Evolutionary conservation across 2,888 invertebrate species (phyloP).

Genomic region (Synanthedon formicaeformis): DNA sequence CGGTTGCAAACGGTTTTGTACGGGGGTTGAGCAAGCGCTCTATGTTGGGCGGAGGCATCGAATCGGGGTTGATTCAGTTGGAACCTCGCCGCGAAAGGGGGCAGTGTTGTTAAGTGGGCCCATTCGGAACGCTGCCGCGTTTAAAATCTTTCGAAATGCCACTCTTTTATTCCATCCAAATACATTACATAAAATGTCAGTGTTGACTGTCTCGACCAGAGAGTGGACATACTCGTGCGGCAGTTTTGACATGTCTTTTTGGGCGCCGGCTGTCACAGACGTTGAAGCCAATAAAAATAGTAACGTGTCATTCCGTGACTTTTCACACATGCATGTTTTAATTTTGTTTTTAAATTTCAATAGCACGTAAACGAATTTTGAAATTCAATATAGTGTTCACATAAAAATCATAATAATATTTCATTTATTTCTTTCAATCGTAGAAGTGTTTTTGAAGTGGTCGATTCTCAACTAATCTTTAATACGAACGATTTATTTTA

Average conservation of each 20-base stretch:
- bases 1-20: slow-evolving; percentile 21
- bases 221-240: neutral
- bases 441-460: slow-evolving; percentile 21
- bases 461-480: slow-evolving; percentile 23
- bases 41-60: slow-evolving; percentile 68
- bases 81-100: slow-evolving; percentile 55
- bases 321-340: slow-evolving; percentile 12
- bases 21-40: slow-evolving; percentile 56
- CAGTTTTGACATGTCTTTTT: slow-evolving; percentile 12
- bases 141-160: slow-evolving; percentile 56
- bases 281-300: slow-evolving; percentile 35
- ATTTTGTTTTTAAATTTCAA: neutral
- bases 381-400: neutral
- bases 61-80: slow-evolving; percentile 65
- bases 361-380: neutral
- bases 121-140: slow-evolving; percentile 47
- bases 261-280: slow-evolving; percentile 39
- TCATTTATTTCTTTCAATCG: neutral
- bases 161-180: slow-evolving; percentile 33
- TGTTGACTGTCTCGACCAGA: slow-evolving; percentile 15
- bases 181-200: slow-evolving; percentile 32
- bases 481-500: slow-evolving; percentile 44
- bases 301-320: slow-evolving; percentile 38
- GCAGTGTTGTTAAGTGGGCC: slow-evolving; percentile 46
- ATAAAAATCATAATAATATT: neutral